Percentiles rank a stretch among this genome's conserved stretches.
These are phyloP conservation scores for Antigone vipio DNA, from an alignment of 2,113 vertebrate genomes.

Conservation along the genomic window DNA sequence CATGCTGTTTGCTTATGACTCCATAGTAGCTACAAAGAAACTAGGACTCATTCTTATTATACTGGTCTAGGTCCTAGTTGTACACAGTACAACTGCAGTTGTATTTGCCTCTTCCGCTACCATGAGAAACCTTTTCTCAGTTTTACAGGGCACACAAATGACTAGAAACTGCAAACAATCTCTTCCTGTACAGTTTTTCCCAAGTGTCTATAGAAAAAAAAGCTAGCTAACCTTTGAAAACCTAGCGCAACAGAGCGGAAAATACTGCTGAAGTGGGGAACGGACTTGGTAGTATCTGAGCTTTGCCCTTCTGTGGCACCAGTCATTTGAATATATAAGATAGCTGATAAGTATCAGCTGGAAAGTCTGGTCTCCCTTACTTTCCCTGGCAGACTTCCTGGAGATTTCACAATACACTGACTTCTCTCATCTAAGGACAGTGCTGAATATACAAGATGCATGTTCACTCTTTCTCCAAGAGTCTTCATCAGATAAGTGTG, in stretches of 20 bases:
- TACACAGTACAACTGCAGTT: neutral
- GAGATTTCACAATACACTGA: neutral
- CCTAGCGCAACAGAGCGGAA: neutral
- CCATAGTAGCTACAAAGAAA: neutral
- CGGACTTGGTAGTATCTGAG: neutral
- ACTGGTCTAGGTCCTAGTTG: neutral
- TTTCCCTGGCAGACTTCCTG: conserved; percentile 1
- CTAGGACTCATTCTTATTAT: neutral
- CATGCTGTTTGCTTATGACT: neutral
- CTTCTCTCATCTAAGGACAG: neutral
- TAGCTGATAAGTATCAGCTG: neutral
- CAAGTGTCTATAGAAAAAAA: neutral
- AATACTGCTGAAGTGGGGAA: neutral
- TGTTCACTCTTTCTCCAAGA: neutral
- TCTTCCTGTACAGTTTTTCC: neutral
- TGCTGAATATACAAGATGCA: neutral
- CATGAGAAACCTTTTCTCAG: neutral
- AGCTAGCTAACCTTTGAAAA: neutral
- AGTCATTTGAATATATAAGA: neutral
- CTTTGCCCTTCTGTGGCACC: neutral
- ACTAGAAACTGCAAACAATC: neutral
- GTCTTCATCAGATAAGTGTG: neutral
- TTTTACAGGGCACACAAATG: neutral
- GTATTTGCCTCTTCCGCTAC: neutral
- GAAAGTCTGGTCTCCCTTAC: conserved; percentile 7